A percentile compares a stretch with the other conserved stretches of the same genome.
These are phyloP conservation scores for Phenganax stokvisi DNA, from an alignment of 92 coral and sea anemone genomes.

Conservation along the genomic window DNA sequence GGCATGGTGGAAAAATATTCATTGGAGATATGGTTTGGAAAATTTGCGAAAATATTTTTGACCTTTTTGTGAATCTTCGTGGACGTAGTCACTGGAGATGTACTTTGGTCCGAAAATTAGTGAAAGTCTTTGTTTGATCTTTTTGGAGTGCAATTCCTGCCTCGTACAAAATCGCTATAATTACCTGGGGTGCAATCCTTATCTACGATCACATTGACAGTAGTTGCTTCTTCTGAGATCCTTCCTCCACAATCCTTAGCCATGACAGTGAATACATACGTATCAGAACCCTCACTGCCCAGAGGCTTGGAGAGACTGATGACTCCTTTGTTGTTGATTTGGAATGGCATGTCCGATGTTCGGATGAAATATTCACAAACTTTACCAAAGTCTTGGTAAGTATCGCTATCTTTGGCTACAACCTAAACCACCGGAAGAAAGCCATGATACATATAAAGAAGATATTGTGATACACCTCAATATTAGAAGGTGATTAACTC, in stretches of 20 bases:
- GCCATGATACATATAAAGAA: neutral
- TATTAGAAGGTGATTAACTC: too few species aligned
- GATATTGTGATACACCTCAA: too few species aligned
- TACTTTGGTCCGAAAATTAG: neutral
- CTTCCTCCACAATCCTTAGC: constrained; percentile 87
- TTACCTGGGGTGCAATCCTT: constrained; percentile 70
- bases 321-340: constrained; percentile 58
- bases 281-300: constrained; percentile 53
- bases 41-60: too few species aligned
- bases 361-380: constrained; percentile 67
- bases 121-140: too few species aligned
- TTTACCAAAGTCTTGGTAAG: constrained; percentile 59
- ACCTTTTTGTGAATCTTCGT: too few species aligned
- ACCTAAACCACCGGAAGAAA: constrained; percentile 44
- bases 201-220: constrained; percentile 55
- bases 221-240: constrained; percentile 54
- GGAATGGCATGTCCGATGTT: constrained; percentile 64
- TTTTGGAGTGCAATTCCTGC: too few species aligned
- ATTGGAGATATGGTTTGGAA: too few species aligned
- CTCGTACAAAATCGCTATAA: neutral
- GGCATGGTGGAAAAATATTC: too few species aligned
- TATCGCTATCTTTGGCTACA: constrained; percentile 65
- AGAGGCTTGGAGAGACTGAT: constrained; percentile 61
- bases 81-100: neutral
- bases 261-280: constrained; percentile 65